These are phyloP conservation scores for Gephyroberyx darwinii DNA, from an alignment of 2,797 vertebrate genomes.

Conservation along the genomic window DNA sequence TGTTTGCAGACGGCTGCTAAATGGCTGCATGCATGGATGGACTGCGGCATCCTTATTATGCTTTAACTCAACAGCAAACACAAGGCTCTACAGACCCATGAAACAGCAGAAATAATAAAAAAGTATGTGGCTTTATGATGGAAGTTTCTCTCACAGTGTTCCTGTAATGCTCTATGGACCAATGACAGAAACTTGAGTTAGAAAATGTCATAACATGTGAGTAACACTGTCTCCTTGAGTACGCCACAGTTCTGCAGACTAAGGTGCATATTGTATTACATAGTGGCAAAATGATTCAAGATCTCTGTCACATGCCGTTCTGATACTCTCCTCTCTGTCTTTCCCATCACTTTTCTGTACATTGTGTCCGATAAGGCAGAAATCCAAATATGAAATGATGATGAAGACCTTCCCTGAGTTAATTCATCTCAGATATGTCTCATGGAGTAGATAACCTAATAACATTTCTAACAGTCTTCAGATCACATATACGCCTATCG, in stretches of 20 bases:
- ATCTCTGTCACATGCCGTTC: background rate
- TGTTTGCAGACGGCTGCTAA: slow-evolving; percentile 18
- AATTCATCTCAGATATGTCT: slow-evolving; percentile 30
- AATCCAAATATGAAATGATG: background rate
- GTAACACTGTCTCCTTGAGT: no score
- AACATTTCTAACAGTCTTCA: slow-evolving; percentile 38
- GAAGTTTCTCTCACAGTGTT: background rate
- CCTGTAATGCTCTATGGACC: no score
- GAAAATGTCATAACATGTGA: no score
- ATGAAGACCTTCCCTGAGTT: slow-evolving; percentile 27
- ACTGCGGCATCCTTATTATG: slow-evolving; percentile 20
- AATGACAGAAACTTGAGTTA: no score
- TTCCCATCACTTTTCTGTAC: background rate
- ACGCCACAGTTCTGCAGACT: no score
- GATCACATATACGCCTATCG: slow-evolving; percentile 34
- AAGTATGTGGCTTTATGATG: background rate
- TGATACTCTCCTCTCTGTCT: background rate
- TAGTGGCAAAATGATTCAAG: no score
- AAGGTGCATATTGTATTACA: no score
- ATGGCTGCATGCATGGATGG: slow-evolving; percentile 19
- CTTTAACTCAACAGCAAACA: slow-evolving; percentile 23
- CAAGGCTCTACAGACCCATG: background rate
- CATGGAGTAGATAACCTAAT: slow-evolving; percentile 53
- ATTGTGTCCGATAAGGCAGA: background rate
- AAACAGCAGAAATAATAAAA: background rate